Conservation (phyloP, 2,797 vertebrate species). For the Salmo trutta region DNA sequence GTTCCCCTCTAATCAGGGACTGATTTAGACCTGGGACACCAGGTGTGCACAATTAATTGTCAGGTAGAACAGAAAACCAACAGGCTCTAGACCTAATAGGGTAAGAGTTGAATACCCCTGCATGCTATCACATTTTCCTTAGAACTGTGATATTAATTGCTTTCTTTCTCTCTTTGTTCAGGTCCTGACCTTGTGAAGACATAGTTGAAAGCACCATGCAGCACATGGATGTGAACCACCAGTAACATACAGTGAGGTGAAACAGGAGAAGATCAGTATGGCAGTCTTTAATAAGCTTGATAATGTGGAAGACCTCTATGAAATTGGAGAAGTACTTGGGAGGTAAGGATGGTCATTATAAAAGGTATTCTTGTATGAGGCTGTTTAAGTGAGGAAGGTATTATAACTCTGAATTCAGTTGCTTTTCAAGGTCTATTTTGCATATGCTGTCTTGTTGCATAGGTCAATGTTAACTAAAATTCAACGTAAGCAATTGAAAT, state of each 20-base stretch:
- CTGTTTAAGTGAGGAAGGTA: background rate
- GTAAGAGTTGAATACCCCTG: no score
- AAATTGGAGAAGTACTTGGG: conserved; percentile 81
- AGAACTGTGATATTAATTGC: background rate
- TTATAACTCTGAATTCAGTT: background rate
- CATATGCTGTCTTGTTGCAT: background rate
- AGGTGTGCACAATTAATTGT: no score
- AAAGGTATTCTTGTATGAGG: background rate
- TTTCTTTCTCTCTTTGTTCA: background rate
- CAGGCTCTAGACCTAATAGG: no score
- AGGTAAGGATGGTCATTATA: conserved; percentile 68
- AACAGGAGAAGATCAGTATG: conserved; percentile 46
- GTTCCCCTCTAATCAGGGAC: no score
- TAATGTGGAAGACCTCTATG: conserved; percentile 83
- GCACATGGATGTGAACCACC: background rate
- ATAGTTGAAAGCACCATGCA: background rate
- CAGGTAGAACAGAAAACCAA: no score
- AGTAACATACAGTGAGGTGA: background rate
- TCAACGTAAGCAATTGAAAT: no score
- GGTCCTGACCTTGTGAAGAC: background rate
- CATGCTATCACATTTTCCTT: background rate
- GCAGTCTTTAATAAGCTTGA: conserved; percentile 66
- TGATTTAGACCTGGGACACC: no score
- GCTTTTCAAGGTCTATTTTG: background rate
- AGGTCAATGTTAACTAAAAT: background rate